phyloP scores from a whole-genome alignment of 2,888 invertebrate species.

The Coleophora flavipennella region DNA sequence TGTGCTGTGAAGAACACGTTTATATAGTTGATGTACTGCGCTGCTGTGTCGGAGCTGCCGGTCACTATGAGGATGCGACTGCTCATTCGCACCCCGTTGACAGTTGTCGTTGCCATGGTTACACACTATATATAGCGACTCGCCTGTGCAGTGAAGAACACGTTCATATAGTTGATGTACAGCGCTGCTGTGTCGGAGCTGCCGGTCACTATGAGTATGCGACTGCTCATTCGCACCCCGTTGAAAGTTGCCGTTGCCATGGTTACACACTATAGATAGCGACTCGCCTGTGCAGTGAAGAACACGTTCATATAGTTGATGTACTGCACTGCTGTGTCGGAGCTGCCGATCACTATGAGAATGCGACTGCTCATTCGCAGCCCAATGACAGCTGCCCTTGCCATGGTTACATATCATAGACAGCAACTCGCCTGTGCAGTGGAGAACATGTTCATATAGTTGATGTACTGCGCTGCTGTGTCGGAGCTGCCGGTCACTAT shows the following conservation, averaged over 20 bases:
- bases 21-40: constrained; percentile 99
- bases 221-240: too few relatives aligned
- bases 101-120: too few relatives aligned
- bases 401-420: too few relatives aligned
- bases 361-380: too few relatives aligned
- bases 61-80: too few relatives aligned
- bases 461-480: constrained; percentile 96
- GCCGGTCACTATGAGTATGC: too few relatives aligned
- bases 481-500: constrained; percentile 93
- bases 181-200: constrained; percentile 94
- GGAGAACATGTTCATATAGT: constrained; percentile 98
- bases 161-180: constrained; percentile 99
- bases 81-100: too few relatives aligned
- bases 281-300: constrained; percentile 96
- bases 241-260: too few relatives aligned
- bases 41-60: constrained; percentile 91
- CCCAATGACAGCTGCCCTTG: too few relatives aligned
- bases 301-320: constrained; percentile 99
- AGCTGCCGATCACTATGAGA: constrained; percentile 93
- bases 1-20: constrained; percentile 98
- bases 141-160: constrained; percentile 97
- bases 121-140: too few relatives aligned
- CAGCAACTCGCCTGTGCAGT: constrained; percentile 96
- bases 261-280: too few relatives aligned
- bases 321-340: constrained; percentile 94